These are phyloP conservation scores for Agonopterix alstromeriana DNA, from an alignment of 2,888 invertebrate genomes.

Conservation along the genomic window DNA sequence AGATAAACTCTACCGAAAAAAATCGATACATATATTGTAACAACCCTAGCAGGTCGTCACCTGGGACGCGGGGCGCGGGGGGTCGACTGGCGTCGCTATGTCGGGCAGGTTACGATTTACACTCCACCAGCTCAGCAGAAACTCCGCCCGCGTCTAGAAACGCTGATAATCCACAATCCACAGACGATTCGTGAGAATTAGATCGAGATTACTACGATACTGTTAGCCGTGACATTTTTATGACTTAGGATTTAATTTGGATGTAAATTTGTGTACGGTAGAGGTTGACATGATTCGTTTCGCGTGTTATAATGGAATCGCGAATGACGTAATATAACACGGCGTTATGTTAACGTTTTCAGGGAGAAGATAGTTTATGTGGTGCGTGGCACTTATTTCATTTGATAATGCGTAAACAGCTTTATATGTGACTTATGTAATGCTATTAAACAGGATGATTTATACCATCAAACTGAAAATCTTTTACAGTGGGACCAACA, in stretches of 20 bases:
- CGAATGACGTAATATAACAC: no score
- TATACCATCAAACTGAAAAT: no score
- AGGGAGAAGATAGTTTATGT: no score
- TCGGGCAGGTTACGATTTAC: slow-evolving; percentile 77
- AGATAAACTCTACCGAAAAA: no score
- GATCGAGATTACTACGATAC: slow-evolving; percentile 60
- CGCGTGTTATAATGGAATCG: no score
- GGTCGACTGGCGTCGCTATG: slow-evolving; percentile 54
- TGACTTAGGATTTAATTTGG: neutral
- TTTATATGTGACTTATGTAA: no score
- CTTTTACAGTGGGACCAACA: no score
- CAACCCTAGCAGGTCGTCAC: slow-evolving; percentile 57
- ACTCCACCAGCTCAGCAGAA: slow-evolving; percentile 74
- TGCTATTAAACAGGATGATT: no score
- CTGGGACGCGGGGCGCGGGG: slow-evolving; percentile 46
- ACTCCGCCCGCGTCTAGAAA: slow-evolving; percentile 61
- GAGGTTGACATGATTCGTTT: neutral
- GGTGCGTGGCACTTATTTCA: no score
- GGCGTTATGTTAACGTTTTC: no score
- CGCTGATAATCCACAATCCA: slow-evolving; percentile 71
- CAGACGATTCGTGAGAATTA: slow-evolving; percentile 66
- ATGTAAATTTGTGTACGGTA: neutral
- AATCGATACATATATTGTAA: no score
- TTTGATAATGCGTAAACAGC: no score
- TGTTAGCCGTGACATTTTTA: slow-evolving; percentile 7